phyloP scores from a whole-genome alignment of 2,113 vertebrate genomes.

The Corynorhinus townsendii region DNA sequence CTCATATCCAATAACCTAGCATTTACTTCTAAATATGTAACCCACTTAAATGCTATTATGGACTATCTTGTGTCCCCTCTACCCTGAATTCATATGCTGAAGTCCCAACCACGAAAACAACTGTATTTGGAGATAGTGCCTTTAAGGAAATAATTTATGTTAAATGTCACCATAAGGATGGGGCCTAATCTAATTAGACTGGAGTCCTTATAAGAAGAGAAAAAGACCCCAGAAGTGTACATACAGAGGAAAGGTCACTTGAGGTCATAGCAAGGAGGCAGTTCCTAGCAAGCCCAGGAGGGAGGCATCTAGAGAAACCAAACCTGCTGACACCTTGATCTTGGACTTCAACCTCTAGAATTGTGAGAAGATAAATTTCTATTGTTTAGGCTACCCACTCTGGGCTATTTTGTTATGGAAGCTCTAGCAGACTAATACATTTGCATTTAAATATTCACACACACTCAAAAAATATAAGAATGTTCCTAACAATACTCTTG shows the following conservation, averaged over 20 bases:
- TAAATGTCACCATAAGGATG: neutral
- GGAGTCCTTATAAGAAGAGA: neutral
- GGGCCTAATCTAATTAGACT: neutral
- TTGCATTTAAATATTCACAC: neutral
- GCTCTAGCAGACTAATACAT: neutral
- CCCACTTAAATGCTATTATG: neutral
- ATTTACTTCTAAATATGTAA: neutral
- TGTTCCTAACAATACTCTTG: neutral
- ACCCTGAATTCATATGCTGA: neutral
- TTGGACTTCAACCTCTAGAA: neutral
- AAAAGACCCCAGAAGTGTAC: neutral
- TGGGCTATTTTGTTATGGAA: neutral
- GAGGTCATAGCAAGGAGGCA: neutral
- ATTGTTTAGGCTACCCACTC: neutral
- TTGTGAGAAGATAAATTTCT: neutral
- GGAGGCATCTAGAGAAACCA: neutral
- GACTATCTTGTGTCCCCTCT: neutral
- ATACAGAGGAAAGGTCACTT: neutral
- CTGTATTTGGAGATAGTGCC: neutral
- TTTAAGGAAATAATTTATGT: neutral
- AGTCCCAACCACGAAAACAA: neutral
- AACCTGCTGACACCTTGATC: neutral
- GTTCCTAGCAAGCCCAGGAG: neutral
- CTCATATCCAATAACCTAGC: neutral
- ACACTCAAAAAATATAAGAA: neutral